A percentile compares a stretch with the other conserved stretches of the same genome.
phyloP scores from a whole-genome alignment of 2,888 invertebrate genomes.

The Amphipoea lucens region DNA sequence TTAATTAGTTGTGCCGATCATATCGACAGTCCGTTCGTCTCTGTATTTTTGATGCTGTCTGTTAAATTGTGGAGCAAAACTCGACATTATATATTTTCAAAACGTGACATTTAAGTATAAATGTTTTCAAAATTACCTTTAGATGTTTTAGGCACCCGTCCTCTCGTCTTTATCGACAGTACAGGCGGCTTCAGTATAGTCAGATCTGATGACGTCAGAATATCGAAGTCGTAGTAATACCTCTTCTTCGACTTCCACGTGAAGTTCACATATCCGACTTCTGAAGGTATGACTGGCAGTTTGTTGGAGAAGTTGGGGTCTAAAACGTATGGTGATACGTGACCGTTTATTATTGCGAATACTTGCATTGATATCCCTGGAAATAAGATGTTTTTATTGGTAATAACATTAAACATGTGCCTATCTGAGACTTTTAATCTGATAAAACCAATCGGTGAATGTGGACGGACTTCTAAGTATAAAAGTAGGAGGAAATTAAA shows the following conservation, averaged over 20 bases:
- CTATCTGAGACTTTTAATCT: neutral
- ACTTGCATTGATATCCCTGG: conserved; percentile 96
- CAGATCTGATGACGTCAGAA: conserved; percentile 95
- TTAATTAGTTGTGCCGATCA: neutral
- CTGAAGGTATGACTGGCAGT: conserved; percentile 97
- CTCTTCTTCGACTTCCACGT: conserved; percentile 97
- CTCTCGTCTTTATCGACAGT: conserved; percentile 95
- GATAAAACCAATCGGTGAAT: neutral
- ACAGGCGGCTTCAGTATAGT: conserved; percentile 96
- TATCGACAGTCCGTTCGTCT: neutral
- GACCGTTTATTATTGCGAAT: conserved; percentile 96
- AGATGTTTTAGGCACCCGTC: conserved; percentile 95
- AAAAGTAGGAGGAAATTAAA: neutral
- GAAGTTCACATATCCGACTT: conserved; percentile 97
- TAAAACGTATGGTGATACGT: conserved; percentile 95
- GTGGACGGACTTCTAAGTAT: neutral
- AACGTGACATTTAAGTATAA: too few relatives aligned
- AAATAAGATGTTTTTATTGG: conserved; percentile 33
- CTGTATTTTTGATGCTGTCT: neutral
- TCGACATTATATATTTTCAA: neutral
- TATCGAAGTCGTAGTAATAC: conserved; percentile 96
- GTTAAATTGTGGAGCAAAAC: neutral
- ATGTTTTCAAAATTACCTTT: conserved; percentile 91
- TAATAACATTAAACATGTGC: neutral
- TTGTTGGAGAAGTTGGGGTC: conserved; percentile 97